Base-by-base conservation (phyloP, 2,797 vertebrate species). In the Clarias platycephalus region DNA sequence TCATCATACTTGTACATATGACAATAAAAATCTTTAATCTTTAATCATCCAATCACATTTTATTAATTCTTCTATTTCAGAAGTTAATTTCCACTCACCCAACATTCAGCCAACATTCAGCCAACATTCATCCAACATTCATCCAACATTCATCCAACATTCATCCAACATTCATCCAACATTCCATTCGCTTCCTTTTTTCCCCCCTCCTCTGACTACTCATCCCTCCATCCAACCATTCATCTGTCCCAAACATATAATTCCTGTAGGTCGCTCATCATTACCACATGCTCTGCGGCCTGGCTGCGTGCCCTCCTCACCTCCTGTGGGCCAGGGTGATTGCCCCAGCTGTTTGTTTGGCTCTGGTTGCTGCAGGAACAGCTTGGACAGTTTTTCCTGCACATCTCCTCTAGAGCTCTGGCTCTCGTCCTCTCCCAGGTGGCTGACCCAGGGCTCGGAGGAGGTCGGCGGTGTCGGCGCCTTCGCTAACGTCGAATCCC, bases 311-410 rank as follows among this genome's bases (percentile, higher is more conserved):
- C 60, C 34, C 22, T 31, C 75, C 84, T 82, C n/a, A 94, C 94
- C 93, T 96, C 95, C 86, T 2, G 91, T 91, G 84, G 95, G 93
- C 95, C 96, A 96, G 6, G 94, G 93, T 1, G 93, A 91, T 12
- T 94, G 95, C 37, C 91, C 85, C 58, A 90, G 91, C 0, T 93
- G 84, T 75, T 88, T 91, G 94, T 95, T 95, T 20, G 82, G 81
- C 13, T 98, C 97, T 0, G 95, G 88, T 1, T 95, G 95, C 31
- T 94, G 96, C 70, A 95, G 94, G 89, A 97, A 97, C 89, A 97
- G 93, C 87, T 97, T 96, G 88, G 89, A 95, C 66, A 96, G 92
- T 90, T 96, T 97, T 58, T 98, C 97, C 75, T 96, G 96, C 81
- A 94, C 88, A 53, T 99, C 97, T 2, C 37, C 91, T 91, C 95